Conservation (phyloP, 2,888 invertebrate genomes). For the Drosophila rubida region DNA sequence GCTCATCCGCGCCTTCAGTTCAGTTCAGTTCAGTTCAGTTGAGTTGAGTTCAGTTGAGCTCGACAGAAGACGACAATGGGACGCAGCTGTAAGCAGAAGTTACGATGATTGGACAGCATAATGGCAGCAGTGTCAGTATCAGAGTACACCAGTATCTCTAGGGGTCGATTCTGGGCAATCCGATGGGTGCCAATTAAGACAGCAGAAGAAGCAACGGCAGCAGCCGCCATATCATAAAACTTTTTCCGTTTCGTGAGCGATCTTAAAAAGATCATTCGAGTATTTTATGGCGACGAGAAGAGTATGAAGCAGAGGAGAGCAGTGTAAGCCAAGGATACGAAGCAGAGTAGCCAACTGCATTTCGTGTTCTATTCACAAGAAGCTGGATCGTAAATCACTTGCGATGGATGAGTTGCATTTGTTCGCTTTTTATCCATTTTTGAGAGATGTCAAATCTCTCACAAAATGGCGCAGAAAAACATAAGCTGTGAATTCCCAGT, state of each 20-base stretch:
- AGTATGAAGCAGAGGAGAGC: neutral
- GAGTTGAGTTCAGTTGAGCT: neutral
- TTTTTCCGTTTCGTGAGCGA: constrained; percentile 73
- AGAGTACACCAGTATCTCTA: constrained; percentile 35
- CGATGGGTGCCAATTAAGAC: constrained; percentile 76
- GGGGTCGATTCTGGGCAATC: constrained; percentile 61
- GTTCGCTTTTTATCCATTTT: constrained; percentile 65
- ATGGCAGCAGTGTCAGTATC: constrained; percentile 24
- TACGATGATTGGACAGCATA: constrained; percentile 67
- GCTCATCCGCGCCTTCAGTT: constrained; percentile 36
- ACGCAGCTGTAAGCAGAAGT: constrained; percentile 77
- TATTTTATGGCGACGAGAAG: constrained; percentile 58
- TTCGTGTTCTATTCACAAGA: constrained; percentile 59
- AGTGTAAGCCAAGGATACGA: neutral
- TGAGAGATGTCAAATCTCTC: constrained; percentile 61
- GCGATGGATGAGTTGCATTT: constrained; percentile 29
- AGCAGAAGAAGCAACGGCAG: constrained; percentile 32
- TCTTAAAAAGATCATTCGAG: constrained; percentile 68
- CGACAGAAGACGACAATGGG: constrained; percentile 66
- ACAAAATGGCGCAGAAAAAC: constrained; percentile 62
- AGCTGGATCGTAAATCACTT: constrained; percentile 70
- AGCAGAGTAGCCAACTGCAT: constrained; percentile 34
- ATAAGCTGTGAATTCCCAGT: constrained; percentile 71
- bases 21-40: constrained; percentile 1
- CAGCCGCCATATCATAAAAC: constrained; percentile 65